Conservation (phyloP, 2,888 invertebrate genomes). For the Cataglyphis rosenhaueri region DNA sequence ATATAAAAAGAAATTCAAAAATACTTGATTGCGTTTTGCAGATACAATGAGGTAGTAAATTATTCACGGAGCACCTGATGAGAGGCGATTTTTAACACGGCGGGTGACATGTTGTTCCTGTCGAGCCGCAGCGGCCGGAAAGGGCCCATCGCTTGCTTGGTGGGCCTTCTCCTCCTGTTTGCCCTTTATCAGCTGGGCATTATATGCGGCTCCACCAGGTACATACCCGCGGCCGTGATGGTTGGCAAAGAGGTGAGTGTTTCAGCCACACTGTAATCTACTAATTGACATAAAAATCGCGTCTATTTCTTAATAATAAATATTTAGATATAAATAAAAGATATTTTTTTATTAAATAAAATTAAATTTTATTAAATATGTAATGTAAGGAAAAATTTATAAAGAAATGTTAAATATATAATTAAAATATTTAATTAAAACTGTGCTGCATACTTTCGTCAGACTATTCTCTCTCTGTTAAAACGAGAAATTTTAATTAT, state of each 20-base stretch:
- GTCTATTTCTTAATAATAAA: neutral
- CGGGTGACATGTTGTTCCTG: constrained; percentile 83
- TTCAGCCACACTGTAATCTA: neutral
- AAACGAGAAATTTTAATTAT: constrained; percentile 41
- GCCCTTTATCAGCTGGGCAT: constrained; percentile 85
- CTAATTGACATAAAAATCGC: neutral
- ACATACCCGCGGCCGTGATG: constrained; percentile 83
- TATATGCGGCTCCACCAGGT: constrained; percentile 82
- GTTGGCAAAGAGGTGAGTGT: constrained; percentile 84
- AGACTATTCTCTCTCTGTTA: constrained; percentile 3
- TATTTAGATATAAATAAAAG: neutral
- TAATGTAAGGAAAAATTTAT: neutral
- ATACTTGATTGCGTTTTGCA: constrained; percentile 62
- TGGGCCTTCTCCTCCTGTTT: constrained; percentile 83
- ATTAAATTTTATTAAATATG: neutral
- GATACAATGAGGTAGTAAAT: constrained; percentile 80
- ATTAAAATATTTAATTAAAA: constrained; percentile 1
- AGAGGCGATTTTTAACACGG: constrained; percentile 36
- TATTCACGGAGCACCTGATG: constrained; percentile 47
- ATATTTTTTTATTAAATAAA: neutral
- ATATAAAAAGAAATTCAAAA: neutral
- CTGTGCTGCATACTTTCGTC: neutral
- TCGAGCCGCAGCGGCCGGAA: constrained; percentile 84
- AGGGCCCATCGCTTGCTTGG: constrained; percentile 84
- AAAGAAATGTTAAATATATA: neutral